Base-by-base conservation (phyloP, 1,140 invertebrate species). In the Panagrolaimus sp. region DNA sequence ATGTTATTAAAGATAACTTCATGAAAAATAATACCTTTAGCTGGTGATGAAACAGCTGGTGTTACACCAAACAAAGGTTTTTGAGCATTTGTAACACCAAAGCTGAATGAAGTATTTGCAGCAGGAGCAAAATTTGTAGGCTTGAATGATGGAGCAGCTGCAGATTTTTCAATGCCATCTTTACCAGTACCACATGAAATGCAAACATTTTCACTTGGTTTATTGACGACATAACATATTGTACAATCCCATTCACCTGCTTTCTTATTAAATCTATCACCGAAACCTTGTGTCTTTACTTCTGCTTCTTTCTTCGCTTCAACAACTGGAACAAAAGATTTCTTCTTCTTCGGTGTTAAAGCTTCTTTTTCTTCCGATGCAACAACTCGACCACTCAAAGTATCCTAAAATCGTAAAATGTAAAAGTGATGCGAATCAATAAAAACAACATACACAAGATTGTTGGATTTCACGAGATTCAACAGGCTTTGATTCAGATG, bases 191-290 rank as follows among this genome's bases (percentile, higher is more conserved):
- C 21, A 28, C 52, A 58, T 28, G 52, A 58, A n/a, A 26, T n/a
- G 17, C 52, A 58, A 8, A 58, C 12, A 12, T 58, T n/a, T 8
- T n/a, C 52, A 58, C 14, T 4, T 9, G 52, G 10, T 28, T 58
- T 58, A 28, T 58, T 58, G 15, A n/a, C 17, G 28, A 58, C 15
- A 6, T 58, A 58, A n/a, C 52, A 58, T 12, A n/a, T 58, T 21
- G 14, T 4, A 8, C 52, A 58, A 10, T 58, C 52, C 52, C 52
- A 58, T 58, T 58, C 52, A 28, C n/a, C 52, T 21, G 15, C 17
- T 14, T 58, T 21, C 21, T 58, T 58, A 10, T 58, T 58, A 4
- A 58, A 58, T 28, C 17, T 14, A 21, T 58, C 52, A 21, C 52
- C 52, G 5, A 58, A 58, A 28, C 52, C 52, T 38, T 38, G 32